These are phyloP conservation scores for Drosophila setosimentum DNA, from an alignment of 2,888 invertebrate genomes.

Conservation along the genomic window DNA sequence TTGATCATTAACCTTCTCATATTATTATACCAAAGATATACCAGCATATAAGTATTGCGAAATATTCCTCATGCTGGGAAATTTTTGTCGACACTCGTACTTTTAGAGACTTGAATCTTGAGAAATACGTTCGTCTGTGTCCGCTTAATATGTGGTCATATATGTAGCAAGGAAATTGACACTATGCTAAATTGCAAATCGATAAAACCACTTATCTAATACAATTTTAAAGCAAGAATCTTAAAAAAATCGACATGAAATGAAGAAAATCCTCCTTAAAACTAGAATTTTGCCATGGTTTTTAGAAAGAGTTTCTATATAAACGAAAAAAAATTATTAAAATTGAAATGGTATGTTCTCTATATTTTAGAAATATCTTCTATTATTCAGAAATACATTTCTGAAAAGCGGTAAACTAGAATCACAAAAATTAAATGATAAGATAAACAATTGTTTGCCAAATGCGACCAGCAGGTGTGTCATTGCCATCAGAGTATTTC, in stretches of 20 bases:
- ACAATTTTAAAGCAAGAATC: neutral
- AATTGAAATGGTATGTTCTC: neutral
- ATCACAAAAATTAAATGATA: neutral
- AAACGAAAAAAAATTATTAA: neutral
- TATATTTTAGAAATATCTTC: neutral
- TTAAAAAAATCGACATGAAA: neutral
- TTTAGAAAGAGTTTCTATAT: rapidly evolving
- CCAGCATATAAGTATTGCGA: no score
- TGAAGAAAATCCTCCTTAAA: neutral
- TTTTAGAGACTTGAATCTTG: neutral
- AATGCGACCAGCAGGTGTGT: neutral
- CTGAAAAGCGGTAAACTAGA: neutral
- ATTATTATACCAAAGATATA: neutral
- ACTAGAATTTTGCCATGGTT: neutral
- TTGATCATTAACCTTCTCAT: neutral
- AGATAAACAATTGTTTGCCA: neutral
- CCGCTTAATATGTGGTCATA: no score
- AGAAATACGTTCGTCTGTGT: neutral
- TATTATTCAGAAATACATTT: neutral
- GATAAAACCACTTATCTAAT: neutral
- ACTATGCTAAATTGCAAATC: neutral
- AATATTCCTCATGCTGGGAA: neutral
- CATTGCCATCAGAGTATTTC: neutral
- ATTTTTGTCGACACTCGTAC: neutral
- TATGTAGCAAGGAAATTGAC: neutral